A percentile compares a stretch with the other conserved stretches of the same genome.
Conservation (phyloP, 2,888 invertebrate species). For the Tenthredo scrophulariae region DNA sequence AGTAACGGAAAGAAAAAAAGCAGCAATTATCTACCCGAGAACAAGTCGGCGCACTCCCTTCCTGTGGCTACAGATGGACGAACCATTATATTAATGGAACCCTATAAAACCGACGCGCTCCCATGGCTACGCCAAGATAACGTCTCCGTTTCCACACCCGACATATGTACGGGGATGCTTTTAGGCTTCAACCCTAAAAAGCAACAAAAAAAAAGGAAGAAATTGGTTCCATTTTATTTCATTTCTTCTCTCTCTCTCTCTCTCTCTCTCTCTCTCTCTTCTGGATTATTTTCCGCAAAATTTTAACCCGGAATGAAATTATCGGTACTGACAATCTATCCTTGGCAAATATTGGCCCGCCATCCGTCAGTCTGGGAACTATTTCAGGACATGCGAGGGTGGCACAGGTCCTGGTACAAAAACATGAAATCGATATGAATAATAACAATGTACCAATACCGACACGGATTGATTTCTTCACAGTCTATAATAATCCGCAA, state of each 20-base stretch:
- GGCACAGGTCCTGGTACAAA: slow-evolving; percentile 48
- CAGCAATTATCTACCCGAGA: slow-evolving; percentile 47
- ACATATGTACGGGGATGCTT: background rate
- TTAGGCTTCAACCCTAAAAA: slow-evolving; percentile 1
- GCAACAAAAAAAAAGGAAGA: background rate
- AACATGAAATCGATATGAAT: slow-evolving; percentile 28
- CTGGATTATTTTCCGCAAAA: background rate
- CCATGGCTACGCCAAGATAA: slow-evolving; percentile 38
- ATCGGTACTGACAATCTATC: background rate
- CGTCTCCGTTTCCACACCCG: slow-evolving; percentile 12
- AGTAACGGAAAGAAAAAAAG: background rate
- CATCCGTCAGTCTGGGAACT: background rate
- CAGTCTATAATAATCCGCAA: background rate
- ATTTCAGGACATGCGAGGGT: slow-evolving; percentile 27
- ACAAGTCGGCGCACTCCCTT: slow-evolving; percentile 34
- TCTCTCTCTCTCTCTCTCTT: background rate
- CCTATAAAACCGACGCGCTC: slow-evolving; percentile 39
- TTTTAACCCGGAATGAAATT: background rate
- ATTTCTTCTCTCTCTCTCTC: background rate
- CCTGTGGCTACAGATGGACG: slow-evolving; percentile 35
- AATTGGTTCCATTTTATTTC: no score
- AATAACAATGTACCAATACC: background rate
- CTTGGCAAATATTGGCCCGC: slow-evolving; percentile 4
- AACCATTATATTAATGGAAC: slow-evolving; percentile 40
- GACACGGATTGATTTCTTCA: background rate